Base-by-base conservation (phyloP, 2,888 invertebrate species). In the Tribolium freemani region DNA sequence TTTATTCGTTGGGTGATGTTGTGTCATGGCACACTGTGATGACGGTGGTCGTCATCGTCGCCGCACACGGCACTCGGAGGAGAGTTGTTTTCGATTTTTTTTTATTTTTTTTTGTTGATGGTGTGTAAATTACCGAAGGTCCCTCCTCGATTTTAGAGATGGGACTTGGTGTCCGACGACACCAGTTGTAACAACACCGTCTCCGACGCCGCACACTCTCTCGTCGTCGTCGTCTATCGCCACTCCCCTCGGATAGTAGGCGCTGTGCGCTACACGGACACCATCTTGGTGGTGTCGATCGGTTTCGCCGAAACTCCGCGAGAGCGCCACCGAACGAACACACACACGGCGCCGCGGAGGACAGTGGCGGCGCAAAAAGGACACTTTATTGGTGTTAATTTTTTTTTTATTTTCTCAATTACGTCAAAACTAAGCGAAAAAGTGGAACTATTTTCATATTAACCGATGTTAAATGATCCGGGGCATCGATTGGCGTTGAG, bases 261-360 rank as follows among this genome's bases (percentile, higher is more conserved):
- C 56, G 60, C 51, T 69, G 46, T 69, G 46, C 63, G 48, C 60
- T 69, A 78, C 75, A 67, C 79, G 79, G 82, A 80, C 81, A 82
- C 83, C 83, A 83, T 83, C 80, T 83, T 83, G 81, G 58, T 38
- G 38, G 38, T 38, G 26, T 26, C 26, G 38, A 38, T 8, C 38
- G 9, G 60, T 76, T 79, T 80, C 68, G 70, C 16, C 72, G 73
- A 67, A 70, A 66, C 69, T 72, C 76, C 79, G 76, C 69, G 69
- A 78, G 79, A 72, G 77, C 72, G 75, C 73, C 73, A 16, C 16
- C 16, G 16, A 16, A 16, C n/a, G n/a, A n/a, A n/a, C n/a, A n/a
- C n/a, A n/a, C 75, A 58, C 72, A 74, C 75, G 73, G 71, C 75
- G 10, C 64, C 30, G 3, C 51, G 69, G 5, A 45, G 69, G 3